phyloP scores from a whole-genome alignment of 2,888 invertebrate genomes.

The Phragmatobia fuliginosa region DNA sequence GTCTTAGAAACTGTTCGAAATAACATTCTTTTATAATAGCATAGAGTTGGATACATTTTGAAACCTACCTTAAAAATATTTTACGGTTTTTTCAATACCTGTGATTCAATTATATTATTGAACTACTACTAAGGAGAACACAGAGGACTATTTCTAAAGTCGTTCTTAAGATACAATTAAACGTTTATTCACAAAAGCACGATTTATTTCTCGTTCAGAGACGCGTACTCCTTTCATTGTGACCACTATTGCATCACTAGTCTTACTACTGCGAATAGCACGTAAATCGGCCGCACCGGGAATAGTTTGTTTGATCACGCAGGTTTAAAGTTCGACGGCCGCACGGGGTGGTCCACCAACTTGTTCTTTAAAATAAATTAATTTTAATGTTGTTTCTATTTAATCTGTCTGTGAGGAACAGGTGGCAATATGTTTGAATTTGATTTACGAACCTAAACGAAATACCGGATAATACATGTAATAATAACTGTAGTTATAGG shows the following conservation, averaged over 20 bases:
- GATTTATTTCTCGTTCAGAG: constrained; percentile 60
- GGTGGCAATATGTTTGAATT: background rate
- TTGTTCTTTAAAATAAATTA: constrained; percentile 6
- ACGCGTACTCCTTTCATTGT: constrained; percentile 54
- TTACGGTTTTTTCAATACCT: background rate
- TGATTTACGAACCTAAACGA: background rate
- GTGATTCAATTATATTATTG: no score
- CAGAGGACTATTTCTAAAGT: background rate
- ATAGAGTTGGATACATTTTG: background rate
- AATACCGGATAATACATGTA: no score
- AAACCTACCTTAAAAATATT: background rate
- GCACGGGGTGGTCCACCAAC: constrained; percentile 64
- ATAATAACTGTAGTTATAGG: no score
- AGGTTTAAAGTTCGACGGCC: constrained; percentile 65
- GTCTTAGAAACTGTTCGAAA: background rate
- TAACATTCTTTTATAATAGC: background rate
- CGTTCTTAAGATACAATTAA: constrained; percentile 49
- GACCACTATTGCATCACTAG: constrained; percentile 55
- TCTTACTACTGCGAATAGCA: constrained; percentile 61
- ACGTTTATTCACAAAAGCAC: constrained; percentile 63
- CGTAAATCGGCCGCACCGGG: constrained; percentile 66
- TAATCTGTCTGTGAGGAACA: background rate
- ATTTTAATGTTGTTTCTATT: background rate
- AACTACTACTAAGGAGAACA: background rate
- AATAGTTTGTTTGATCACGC: constrained; percentile 69